Evolutionary conservation across 2,888 invertebrate species (phyloP).

Genomic region (Syrista parreyssii): DNA sequence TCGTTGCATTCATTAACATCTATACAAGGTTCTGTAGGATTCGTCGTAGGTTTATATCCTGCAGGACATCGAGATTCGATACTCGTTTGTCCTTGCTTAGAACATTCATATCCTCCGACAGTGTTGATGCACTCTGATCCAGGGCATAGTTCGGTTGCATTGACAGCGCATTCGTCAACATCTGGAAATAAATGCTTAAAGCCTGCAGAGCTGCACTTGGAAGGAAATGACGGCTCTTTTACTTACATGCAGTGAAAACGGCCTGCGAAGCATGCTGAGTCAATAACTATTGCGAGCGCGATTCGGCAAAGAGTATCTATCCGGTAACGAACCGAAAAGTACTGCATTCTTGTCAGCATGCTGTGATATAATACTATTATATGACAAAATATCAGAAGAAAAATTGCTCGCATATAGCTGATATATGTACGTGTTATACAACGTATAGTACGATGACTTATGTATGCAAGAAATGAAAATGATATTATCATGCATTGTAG

Average conservation of each 20-base stretch:
- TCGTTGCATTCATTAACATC: conserved; percentile 19
- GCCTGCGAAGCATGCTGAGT: conserved; percentile 2
- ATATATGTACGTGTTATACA: no score
- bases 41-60: conserved; percentile 71
- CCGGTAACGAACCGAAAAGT: background rate
- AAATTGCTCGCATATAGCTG: background rate
- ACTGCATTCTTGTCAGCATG: background rate
- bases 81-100: background rate
- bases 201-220: background rate
- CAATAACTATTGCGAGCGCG: conserved; percentile 2
- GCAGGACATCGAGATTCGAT: conserved; percentile 67
- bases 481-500: background rate
- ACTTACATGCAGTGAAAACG: conserved; percentile 18
- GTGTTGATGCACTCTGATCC: conserved; percentile 74
- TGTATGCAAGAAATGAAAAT: background rate
- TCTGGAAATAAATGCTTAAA: conserved; percentile 58
- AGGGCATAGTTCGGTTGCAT: conserved; percentile 66
- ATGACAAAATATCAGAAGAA: background rate
- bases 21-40: conserved; percentile 64
- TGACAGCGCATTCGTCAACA: conserved; percentile 69
- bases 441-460: no score
- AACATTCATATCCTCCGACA: conserved; percentile 76
- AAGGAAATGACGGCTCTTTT: background rate
- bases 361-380: background rate
- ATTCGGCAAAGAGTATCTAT: background rate